Evolutionary conservation across 2,888 invertebrate species (phyloP).

Genomic region (Melanargia galathea): DNA sequence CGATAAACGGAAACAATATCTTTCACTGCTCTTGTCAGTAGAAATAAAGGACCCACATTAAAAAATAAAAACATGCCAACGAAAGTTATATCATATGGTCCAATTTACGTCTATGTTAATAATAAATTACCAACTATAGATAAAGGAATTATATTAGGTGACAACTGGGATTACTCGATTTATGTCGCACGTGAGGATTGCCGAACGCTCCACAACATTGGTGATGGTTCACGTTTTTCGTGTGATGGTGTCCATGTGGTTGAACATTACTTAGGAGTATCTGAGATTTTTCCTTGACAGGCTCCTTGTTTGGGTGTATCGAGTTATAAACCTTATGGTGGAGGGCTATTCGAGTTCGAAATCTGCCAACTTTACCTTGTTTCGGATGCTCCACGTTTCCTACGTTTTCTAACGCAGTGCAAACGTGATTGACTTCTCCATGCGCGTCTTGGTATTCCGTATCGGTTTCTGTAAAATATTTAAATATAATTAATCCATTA

Average conservation of each 20-base stretch:
- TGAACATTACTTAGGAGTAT: constrained; percentile 52
- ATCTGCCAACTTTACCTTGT: constrained; percentile 68
- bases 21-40: too few species aligned
- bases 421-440: constrained; percentile 55
- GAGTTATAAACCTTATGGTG: constrained; percentile 59
- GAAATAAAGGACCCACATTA: too few species aligned
- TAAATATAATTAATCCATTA: neutral
- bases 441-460: constrained; percentile 69
- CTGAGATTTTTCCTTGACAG: constrained; percentile 46
- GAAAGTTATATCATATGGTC: neutral
- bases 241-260: constrained; percentile 72
- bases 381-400: constrained; percentile 57
- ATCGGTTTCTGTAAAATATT: constrained; percentile 62
- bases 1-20: too few species aligned
- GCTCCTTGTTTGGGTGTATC: constrained; percentile 56
- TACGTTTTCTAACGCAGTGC: constrained; percentile 53
- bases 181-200: constrained; percentile 75
- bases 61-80: too few species aligned
- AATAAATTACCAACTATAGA: constrained; percentile 13
- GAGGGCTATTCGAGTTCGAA: constrained; percentile 69
- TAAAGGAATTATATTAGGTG: constrained; percentile 59
- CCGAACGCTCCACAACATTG: constrained; percentile 79
- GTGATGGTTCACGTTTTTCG: constrained; percentile 74
- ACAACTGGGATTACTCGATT: constrained; percentile 69
- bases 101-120: neutral